These are phyloP conservation scores for Corella eumyota DNA, from an alignment of 23 tunicate species.

Conservation along the genomic window DNA sequence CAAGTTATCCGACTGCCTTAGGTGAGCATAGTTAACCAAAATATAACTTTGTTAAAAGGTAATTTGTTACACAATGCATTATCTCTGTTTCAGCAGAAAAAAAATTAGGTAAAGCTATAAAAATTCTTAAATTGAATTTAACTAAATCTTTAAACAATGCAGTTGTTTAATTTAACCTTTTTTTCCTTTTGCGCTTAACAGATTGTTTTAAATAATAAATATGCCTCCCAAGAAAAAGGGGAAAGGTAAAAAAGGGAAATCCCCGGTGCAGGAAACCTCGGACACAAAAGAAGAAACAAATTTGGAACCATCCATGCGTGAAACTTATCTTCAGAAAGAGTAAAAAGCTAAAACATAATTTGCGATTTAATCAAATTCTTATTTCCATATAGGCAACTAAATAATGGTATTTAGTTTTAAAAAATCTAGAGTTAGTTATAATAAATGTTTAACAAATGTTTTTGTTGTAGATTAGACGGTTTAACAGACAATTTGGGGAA, in stretches of 20 bases:
- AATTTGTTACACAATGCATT: no score
- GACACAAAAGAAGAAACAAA: conserved; percentile 16
- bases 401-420: background rate
- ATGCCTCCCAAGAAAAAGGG: conserved; percentile 79
- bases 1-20: no score
- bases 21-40: no score
- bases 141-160: no score
- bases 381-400: background rate
- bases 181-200: no score
- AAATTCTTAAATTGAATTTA: no score
- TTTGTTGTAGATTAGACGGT: conserved; percentile 15
- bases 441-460: background rate
- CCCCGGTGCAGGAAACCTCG: conserved; percentile 7
- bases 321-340: conserved; percentile 53
- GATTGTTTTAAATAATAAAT: no score
- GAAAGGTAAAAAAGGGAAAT: conserved; percentile 21
- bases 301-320: conserved; percentile 45
- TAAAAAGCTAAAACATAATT: background rate
- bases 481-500: conserved; percentile 22
- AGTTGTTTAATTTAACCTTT: no score
- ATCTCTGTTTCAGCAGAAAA: no score
- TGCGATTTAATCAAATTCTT: background rate
- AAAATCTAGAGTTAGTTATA: background rate
- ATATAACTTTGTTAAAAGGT: no score
- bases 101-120: no score